phyloP scores from a whole-genome alignment of 2,888 invertebrate genomes.

The Dolichopus griseipennis region DNA sequence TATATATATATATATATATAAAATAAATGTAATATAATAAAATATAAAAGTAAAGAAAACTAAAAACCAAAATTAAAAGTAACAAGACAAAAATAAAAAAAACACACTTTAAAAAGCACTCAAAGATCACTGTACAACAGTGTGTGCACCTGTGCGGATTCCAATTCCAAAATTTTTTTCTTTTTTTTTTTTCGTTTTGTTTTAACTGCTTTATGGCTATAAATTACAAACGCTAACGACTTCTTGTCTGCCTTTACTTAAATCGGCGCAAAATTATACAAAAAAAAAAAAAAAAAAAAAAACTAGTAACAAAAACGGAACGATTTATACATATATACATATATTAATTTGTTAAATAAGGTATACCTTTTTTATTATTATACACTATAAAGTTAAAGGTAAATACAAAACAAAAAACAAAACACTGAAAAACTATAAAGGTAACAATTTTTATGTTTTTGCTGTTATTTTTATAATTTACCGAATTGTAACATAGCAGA shows the following conservation, averaged over 20 bases:
- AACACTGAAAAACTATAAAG: too few relatives aligned
- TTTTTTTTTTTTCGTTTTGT: not conserved
- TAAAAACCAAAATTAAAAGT: not conserved
- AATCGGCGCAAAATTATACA: conserved; percentile 4
- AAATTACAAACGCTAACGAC: conserved; percentile 6
- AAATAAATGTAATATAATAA: not conserved
- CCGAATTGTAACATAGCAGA: not conserved
- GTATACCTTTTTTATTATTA: not conserved
- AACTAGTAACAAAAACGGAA: not conserved
- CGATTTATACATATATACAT: not conserved
- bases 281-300: not conserved
- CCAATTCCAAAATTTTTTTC: not conserved
- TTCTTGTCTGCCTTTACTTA: conserved; percentile 6
- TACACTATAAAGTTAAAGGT: not conserved
- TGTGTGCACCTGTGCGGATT: conserved; percentile 6
- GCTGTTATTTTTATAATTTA: not conserved
- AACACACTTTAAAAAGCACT: too few relatives aligned
- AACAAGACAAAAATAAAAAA: not conserved
- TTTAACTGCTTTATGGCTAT: not conserved
- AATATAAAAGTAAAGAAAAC: not conserved
- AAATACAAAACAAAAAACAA: too few relatives aligned
- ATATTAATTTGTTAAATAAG: not conserved
- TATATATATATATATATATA: not conserved
- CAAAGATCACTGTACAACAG: not conserved
- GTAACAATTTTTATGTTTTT: not conserved